Conservation (phyloP, 1,140 invertebrate genomes). For the Carposina sasakii region DNA sequence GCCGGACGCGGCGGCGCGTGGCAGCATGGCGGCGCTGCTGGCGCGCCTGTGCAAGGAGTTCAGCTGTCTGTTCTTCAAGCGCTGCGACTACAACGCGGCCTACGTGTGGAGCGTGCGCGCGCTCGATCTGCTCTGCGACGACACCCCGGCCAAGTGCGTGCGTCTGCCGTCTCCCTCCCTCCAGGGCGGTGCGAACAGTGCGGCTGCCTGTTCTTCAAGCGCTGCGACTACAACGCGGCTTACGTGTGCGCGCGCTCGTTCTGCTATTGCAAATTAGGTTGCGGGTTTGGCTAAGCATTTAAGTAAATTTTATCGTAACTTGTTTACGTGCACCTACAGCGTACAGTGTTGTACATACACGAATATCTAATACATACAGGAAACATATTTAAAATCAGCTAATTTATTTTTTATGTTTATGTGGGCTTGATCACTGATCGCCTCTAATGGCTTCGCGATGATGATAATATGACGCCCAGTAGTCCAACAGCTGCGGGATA, state of each 20-base stretch:
- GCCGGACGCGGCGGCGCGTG: slow-evolving; percentile 28
- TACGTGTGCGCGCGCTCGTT: slow-evolving; percentile 79
- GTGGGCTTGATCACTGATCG: no score
- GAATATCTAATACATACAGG: no score
- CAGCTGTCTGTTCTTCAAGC: slow-evolving; percentile 83
- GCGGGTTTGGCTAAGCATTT: no score
- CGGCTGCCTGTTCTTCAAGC: slow-evolving; percentile 83
- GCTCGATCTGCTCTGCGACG: slow-evolving; percentile 76
- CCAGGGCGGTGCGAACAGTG: slow-evolving; percentile 86
- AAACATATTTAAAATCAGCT: no score
- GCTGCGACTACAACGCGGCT: slow-evolving; percentile 86
- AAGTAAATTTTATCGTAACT: no score
- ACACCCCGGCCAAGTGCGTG: slow-evolving; percentile 72
- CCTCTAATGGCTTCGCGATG: no score
- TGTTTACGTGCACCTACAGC: no score
- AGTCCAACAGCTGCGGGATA: no score
- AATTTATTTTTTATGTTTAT: no score
- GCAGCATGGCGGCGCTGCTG: slow-evolving; percentile 56
- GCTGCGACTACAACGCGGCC: slow-evolving; percentile 86
- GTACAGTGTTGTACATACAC: no score
- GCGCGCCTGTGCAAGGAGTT: slow-evolving; percentile 86
- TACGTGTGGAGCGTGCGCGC: slow-evolving; percentile 84
- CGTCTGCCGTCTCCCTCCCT: slow-evolving; percentile 62
- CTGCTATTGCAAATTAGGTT: no score
- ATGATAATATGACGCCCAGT: no score